A percentile compares a stretch with the other conserved stretches of the same genome.
Conservation (phyloP, 2,888 invertebrate species). For the Stenoptilia bipunctidactyla region DNA sequence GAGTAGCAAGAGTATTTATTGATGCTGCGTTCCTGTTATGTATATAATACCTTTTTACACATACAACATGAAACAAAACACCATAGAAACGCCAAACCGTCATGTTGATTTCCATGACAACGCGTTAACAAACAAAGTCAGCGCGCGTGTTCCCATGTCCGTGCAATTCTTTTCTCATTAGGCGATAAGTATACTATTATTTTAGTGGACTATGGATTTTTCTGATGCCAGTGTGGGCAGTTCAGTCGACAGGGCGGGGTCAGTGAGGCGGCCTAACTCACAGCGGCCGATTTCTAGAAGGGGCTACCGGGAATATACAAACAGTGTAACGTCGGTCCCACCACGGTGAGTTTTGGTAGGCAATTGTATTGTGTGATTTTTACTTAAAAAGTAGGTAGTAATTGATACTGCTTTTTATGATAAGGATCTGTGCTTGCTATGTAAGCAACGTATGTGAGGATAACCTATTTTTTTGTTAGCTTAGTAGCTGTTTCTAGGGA, state of each 20-base stretch:
- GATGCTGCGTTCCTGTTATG: too few species aligned
- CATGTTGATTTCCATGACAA: slow-evolving; percentile 38
- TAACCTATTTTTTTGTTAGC: too few species aligned
- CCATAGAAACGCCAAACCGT: slow-evolving; percentile 22
- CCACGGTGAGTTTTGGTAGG: slow-evolving; percentile 46
- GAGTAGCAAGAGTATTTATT: too few species aligned
- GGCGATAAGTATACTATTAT: slow-evolving; percentile 29
- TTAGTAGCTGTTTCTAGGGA: too few species aligned
- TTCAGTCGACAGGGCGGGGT: slow-evolving; percentile 28
- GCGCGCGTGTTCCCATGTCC: slow-evolving; percentile 34
- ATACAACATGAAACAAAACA: too few species aligned
- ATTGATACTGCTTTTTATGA: too few species aligned
- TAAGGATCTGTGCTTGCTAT: too few species aligned
- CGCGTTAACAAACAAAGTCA: slow-evolving; percentile 33
- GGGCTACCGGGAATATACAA: slow-evolving; percentile 47
- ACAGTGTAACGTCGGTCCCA: slow-evolving; percentile 41
- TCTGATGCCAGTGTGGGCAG: slow-evolving; percentile 33
- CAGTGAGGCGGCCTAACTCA: slow-evolving; percentile 35
- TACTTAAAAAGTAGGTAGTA: too few species aligned
- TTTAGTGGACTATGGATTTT: slow-evolving; percentile 50
- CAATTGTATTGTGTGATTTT: too few species aligned
- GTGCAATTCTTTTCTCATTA: slow-evolving; percentile 18
- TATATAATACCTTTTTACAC: too few species aligned
- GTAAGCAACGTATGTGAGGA: too few species aligned
- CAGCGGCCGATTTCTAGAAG: slow-evolving; percentile 50